Evolutionary conservation across 2,797 vertebrate species (phyloP).

Genomic region (Distichodus sexfasciatus): DNA sequence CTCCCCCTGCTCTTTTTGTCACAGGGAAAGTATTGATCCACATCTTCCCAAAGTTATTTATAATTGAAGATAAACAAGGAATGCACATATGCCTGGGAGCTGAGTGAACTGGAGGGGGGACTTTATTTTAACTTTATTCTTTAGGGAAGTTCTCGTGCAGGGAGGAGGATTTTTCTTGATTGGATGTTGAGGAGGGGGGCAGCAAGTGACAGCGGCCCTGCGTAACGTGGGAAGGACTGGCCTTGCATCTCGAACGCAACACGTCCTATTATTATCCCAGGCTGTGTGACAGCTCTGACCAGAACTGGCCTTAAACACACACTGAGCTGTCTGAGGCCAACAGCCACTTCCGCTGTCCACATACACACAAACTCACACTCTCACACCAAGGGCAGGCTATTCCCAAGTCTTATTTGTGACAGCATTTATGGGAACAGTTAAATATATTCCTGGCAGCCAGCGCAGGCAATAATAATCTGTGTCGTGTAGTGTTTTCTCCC

Average conservation of each 20-base stretch:
- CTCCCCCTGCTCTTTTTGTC: conserved; percentile 44
- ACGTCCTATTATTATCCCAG: conserved; percentile 79
- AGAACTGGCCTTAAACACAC: conserved; percentile 73
- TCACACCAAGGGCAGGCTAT: conserved; percentile 67
- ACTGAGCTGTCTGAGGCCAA: conserved; percentile 58
- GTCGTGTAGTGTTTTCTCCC: conserved; percentile 67
- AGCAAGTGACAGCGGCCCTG: conserved; percentile 68
- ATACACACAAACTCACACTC: conserved; percentile 63
- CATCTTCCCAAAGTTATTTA: conserved; percentile 80
- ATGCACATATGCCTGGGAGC: conserved; percentile 71
- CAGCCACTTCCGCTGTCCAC: conserved; percentile 53
- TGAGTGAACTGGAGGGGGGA: conserved; percentile 52
- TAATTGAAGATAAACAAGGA: conserved; percentile 77
- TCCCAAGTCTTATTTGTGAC: conserved; percentile 78
- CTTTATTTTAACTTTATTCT: too few species aligned
- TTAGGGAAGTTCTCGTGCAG: conserved; percentile 58
- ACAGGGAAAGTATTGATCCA: conserved; percentile 76
- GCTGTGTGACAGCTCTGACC: conserved; percentile 75
- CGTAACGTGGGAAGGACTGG: conserved; percentile 77
- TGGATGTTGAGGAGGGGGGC: conserved; percentile 60
- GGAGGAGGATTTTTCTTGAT: conserved; percentile 17
- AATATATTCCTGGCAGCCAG: conserved; percentile 76
- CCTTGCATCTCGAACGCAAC: conserved; percentile 66
- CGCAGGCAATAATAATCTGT: conserved; percentile 76
- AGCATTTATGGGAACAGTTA: conserved; percentile 79